Evolutionary conservation across 2,888 invertebrate genomes (phyloP), one percentile per base, ranked within the genome.

Genomic region (Microctonus hyperodae): DNA sequence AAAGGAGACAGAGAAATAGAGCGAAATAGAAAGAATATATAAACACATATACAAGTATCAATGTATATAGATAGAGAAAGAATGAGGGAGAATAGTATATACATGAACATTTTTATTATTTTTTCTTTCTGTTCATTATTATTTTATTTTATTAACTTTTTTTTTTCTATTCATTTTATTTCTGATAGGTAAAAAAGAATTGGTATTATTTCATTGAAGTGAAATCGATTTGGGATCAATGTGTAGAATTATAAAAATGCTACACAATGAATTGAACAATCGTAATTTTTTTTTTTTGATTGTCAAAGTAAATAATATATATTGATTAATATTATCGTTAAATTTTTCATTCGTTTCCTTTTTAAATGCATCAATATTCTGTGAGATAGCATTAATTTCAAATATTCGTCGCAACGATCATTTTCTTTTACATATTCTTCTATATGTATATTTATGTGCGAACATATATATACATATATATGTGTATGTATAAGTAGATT

Each of bases 221-320:
- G 44, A 44, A 7, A 28, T 28, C 7, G 28, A 7, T 28, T 28
- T n/a, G n/a, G n/a, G 44, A 64, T 25, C 20, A 51, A 69, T 64
- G 67, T 64, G 51, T 53, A 37, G 28, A 53, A 22, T 44, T 61
- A 35, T 66, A n/a, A n/a, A n/a, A 64, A 70, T 35, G 55, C 48
- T 63, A 63, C 56, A 64, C 60, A 70, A 72, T 56, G 57, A 59
- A 70, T 67, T 67, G 33, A 63, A 69, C 57, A 67, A 61, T 60
- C 66, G n/a, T n/a, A n/a, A n/a, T n/a, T 11, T 64, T 50, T 37
- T 37, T 37, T 68, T 50, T 65, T 40, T 33, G 40, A 68, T 60
- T 63, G 63, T 58, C 68, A 28, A 68, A 68, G 66, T 67, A 64
- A 68, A 48, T 64, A 65, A 48, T 33, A n/a, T n/a, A n/a, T n/a